A percentile compares a stretch with the other conserved stretches of the same genome.
phyloP scores from a whole-genome alignment of 2,888 invertebrate species.

The Drosophila engyochracea region DNA sequence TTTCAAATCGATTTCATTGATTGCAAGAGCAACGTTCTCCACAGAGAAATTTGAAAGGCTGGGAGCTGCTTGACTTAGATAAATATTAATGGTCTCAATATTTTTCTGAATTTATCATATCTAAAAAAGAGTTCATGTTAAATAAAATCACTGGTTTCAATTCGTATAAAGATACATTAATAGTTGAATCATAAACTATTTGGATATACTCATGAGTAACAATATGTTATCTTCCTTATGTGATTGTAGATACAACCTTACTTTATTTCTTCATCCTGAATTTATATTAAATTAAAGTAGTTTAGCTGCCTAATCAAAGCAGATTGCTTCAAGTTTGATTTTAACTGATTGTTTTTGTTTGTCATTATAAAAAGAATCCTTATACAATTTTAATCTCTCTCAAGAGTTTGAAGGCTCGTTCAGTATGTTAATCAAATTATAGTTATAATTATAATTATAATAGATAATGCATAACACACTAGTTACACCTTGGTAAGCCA shows the following conservation, averaged over 20 bases:
- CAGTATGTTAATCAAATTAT: background rate
- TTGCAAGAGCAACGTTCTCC: background rate
- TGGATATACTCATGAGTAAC: background rate
- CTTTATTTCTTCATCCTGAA: background rate
- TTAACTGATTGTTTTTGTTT: background rate
- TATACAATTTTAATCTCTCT: background rate
- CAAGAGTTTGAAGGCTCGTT: background rate
- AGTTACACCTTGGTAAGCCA: constrained; percentile 10
- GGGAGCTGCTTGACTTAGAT: background rate
- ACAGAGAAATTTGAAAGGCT: background rate
- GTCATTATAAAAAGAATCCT: background rate
- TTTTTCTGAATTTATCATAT: background rate
- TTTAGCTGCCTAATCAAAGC: background rate
- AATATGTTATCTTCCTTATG: background rate
- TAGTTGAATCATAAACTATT: background rate
- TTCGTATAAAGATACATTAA: background rate
- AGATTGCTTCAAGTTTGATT: background rate
- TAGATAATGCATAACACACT: background rate
- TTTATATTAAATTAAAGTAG: background rate
- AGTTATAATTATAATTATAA: background rate
- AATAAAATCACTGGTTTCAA: background rate
- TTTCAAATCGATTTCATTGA: background rate
- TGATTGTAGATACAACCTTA: background rate
- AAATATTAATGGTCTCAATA: background rate
- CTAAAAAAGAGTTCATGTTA: background rate